These are phyloP conservation scores for Matsumyia berberina DNA, from an alignment of 2,888 invertebrate species.

Conservation along the genomic window DNA sequence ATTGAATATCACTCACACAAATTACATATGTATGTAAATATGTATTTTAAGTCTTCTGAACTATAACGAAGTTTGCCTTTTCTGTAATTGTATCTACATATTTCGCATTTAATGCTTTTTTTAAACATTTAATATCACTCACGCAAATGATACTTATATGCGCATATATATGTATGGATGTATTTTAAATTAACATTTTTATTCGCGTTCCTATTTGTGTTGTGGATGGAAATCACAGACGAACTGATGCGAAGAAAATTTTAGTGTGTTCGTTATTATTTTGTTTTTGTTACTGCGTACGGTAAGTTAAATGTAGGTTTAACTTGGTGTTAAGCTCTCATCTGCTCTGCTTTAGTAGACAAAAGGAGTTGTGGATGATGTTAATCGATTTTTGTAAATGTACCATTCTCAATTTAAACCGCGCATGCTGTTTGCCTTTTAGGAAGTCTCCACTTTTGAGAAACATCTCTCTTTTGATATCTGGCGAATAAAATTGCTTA, in stretches of 20 bases:
- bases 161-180: too few species aligned
- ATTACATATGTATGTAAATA: too few species aligned
- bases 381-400: conserved; percentile 57
- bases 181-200: not conserved
- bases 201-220: not conserved
- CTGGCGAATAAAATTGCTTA: conserved; percentile 34
- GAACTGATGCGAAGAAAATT: conserved; percentile 36
- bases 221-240: conserved; percentile 21
- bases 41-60: too few species aligned
- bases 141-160: not conserved
- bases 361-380: not conserved
- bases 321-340: conserved; percentile 2
- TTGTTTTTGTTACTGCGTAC: conserved; percentile 35
- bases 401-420: conserved; percentile 22
- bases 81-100: not conserved
- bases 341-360: conserved; percentile 8
- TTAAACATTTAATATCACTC: conserved; percentile 1
- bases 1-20: conserved; percentile 2
- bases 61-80: too few species aligned
- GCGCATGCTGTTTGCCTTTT: conserved; percentile 41
- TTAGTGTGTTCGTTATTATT: conserved; percentile 6
- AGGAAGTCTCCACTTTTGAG: conserved; percentile 18
- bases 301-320: conserved; percentile 7
- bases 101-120: not conserved
- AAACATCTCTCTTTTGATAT: conserved; percentile 25